These are phyloP conservation scores for Crotalus tigris DNA, from an alignment of 2,113 vertebrate species.

Conservation along the genomic window DNA sequence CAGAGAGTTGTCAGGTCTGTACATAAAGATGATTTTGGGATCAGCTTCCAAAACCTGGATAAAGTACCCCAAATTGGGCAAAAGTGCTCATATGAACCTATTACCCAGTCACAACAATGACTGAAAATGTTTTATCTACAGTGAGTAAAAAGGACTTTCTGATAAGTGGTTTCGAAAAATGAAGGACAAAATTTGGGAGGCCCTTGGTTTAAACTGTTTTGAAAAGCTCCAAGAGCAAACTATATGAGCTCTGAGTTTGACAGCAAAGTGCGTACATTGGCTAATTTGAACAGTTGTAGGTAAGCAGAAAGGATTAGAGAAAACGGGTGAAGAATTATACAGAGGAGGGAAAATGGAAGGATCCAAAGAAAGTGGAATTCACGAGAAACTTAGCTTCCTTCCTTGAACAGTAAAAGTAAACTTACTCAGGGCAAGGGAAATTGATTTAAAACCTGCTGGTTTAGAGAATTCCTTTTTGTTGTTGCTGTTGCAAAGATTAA, in stretches of 20 bases:
- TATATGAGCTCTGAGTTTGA: neutral
- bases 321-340: neutral
- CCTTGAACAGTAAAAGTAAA: neutral
- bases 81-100: neutral
- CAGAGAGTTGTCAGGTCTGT: neutral
- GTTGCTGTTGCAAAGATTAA: neutral
- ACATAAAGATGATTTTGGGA: neutral
- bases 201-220: neutral
- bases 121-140: neutral
- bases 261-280: neutral
- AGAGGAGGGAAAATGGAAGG: neutral
- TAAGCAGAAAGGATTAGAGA: neutral
- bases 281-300: neutral
- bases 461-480: neutral
- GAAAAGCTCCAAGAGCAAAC: neutral
- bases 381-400: neutral
- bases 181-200: neutral
- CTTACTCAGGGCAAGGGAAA: neutral
- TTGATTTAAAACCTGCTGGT: neutral
- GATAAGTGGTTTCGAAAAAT: neutral
- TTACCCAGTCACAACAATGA: neutral
- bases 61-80: neutral
- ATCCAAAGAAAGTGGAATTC: neutral
- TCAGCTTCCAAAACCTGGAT: neutral
- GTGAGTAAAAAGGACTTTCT: neutral